phyloP scores from a whole-genome alignment of 2,888 invertebrate genomes.

The Drosophila melanosoma region DNA sequence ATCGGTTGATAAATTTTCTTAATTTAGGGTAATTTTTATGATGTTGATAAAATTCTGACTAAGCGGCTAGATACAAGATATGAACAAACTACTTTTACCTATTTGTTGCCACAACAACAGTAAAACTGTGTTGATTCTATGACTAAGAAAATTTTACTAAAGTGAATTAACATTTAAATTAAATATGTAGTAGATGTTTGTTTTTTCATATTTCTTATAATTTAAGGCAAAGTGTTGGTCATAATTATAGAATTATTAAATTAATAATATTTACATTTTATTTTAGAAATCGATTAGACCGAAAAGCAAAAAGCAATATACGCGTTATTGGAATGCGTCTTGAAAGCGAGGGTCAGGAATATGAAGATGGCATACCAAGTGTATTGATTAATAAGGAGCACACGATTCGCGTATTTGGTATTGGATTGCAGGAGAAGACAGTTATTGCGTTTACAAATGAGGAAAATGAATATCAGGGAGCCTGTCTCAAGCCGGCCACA shows the following conservation, averaged over 20 bases:
- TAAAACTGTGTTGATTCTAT: neutral
- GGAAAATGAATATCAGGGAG: constrained; percentile 86
- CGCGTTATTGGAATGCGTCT: constrained; percentile 63
- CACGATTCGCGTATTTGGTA: constrained; percentile 90
- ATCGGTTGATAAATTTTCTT: neutral
- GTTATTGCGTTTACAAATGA: constrained; percentile 90
- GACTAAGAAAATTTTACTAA: neutral
- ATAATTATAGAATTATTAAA: neutral
- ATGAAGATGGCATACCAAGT: constrained; percentile 87
- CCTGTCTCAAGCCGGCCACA: constrained; percentile 86
- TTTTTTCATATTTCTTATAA: neutral
- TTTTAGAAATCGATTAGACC: constrained; percentile 27
- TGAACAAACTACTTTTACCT: neutral
- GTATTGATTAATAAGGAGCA: constrained; percentile 88
- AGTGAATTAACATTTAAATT: neutral
- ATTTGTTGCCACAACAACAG: neutral
- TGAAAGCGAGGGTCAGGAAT: constrained; percentile 47
- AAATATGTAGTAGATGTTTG: neutral
- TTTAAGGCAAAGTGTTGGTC: neutral
- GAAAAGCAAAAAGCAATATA: constrained; percentile 7
- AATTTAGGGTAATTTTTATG: neutral
- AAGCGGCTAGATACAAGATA: neutral
- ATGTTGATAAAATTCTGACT: constrained; percentile 1
- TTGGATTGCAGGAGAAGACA: constrained; percentile 88
- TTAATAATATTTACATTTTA: neutral